Evolutionary conservation across 2,888 invertebrate species (phyloP).

Genomic region (Glaucopsyche alexis): DNA sequence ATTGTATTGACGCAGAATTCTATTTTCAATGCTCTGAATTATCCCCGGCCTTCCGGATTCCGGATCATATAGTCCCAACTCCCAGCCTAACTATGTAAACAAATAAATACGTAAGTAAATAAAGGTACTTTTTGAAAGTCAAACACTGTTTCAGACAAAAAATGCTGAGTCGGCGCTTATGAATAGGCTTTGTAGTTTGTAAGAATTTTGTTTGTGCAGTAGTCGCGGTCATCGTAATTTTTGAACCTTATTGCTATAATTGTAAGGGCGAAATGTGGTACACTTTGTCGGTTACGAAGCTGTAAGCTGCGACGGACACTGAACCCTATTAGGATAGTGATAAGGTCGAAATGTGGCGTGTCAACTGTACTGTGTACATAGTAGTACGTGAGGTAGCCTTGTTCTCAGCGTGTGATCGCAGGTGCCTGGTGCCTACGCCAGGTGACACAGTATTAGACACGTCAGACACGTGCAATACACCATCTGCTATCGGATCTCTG

Average conservation of each 20-base stretch:
- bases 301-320: background rate
- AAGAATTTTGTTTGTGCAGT: no score
- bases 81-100: no score
- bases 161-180: no score
- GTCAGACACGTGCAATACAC: conserved; percentile 14
- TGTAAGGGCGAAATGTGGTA: background rate
- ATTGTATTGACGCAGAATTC: no score
- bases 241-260: background rate
- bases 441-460: conserved; percentile 14
- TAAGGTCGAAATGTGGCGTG: background rate
- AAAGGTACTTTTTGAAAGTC: no score
- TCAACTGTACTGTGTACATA: background rate
- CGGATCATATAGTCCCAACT: no score
- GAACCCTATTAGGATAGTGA: background rate
- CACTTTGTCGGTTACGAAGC: background rate
- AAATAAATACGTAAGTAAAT: no score
- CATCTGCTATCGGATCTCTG: conserved; percentile 2
- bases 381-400: background rate
- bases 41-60: no score
- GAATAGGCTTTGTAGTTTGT: no score
- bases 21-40: no score
- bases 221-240: no score
- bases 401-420: conserved; percentile 14
- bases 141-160: no score
- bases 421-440: background rate